Base-by-base conservation (phyloP, 2,888 invertebrate species). In the Philopedon plagiatum region DNA sequence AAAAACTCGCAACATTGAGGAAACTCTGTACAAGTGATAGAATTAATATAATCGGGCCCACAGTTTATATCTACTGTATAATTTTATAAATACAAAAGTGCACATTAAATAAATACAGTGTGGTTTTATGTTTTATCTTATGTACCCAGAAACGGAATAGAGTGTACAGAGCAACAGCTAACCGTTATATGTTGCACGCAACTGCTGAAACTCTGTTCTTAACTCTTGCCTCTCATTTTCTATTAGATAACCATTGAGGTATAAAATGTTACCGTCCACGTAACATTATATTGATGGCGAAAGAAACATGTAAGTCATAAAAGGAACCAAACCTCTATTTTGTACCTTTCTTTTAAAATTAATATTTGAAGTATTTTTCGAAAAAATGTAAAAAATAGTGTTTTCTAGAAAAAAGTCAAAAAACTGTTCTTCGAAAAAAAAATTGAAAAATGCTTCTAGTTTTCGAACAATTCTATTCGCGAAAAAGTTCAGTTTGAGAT, bases 221-320 rank as follows among this genome's bases (percentile, higher is more conserved):
- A 51, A 51, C 51, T 51, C 15, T 51, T 51, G 29, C 51, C 51
- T 51, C 51, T 51, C 51, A 51, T 51, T 51, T 29, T 46, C 44
- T 46, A 15, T 11, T 26, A 7, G 26, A 13, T 51, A 51, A 26
- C 51, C 26, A 51, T 51, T 29, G 51, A 51, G 51, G 51, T 51
- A 29, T 51, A 51, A 51, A 51, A 15, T 13, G 5, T 21, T 26
- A 8, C 19, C 21, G 13, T 19, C 15, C 18, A 2, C 11, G 9
- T 9, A 7, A 11, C 4, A 34, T 9, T 34, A 2, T 34, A 11
- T 9, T 26, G 4, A 26, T 26, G 3, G 7, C 3, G 7, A 26
- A 3, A 26, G 7, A 5, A 26, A 26, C 26, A 7, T 26, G 26
- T 5, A 37, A 7, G n/a, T 37, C 9, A 37, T 37, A 5, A n/a